Percentiles rank a stretch among this genome's conserved stretches.
Evolutionary conservation across 2,113 vertebrate genomes (phyloP).

Genomic region (Festucalex cinctus): DNA sequence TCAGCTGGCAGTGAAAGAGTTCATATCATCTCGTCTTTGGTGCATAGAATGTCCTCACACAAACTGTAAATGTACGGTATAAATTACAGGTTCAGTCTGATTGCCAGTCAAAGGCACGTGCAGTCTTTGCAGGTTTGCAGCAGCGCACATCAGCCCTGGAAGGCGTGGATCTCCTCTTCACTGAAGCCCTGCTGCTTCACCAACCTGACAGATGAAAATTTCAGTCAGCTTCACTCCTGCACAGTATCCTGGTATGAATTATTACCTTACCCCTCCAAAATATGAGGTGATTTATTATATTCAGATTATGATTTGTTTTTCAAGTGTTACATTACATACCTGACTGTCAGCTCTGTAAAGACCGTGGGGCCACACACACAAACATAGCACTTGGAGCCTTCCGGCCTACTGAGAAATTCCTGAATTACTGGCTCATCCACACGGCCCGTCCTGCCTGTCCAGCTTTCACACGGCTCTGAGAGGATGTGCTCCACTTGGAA

Average conservation of each 20-base stretch:
- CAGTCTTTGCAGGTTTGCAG: not conserved
- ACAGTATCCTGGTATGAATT: not conserved
- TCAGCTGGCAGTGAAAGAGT: not conserved
- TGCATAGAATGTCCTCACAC: conserved; percentile 42
- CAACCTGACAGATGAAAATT: conserved; percentile 47
- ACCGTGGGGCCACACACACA: conserved; percentile 87
- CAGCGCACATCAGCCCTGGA: conserved; percentile 58
- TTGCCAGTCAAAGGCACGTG: not conserved
- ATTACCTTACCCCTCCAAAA: too few species aligned
- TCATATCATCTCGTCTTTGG: not conserved
- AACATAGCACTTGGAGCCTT: conserved; percentile 74
- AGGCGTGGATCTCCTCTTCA: conserved; percentile 68
- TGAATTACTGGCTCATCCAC: conserved; percentile 77
- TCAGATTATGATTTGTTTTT: too few species aligned
- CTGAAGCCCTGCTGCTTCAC: conserved; percentile 65
- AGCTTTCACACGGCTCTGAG: conserved; percentile 78
- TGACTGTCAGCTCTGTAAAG: conserved; percentile 82
- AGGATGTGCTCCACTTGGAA: conserved; percentile 87
- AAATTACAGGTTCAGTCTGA: not conserved
- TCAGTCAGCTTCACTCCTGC: not conserved
- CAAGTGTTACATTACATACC: conserved; percentile 67
- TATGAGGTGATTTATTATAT: too few species aligned
- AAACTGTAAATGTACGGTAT: not conserved
- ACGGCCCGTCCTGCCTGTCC: conserved; percentile 79
- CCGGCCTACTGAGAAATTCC: conserved; percentile 71